Evolutionary conservation across 2,797 vertebrate genomes (phyloP).

Genomic region (Caiman crocodilus): DNA sequence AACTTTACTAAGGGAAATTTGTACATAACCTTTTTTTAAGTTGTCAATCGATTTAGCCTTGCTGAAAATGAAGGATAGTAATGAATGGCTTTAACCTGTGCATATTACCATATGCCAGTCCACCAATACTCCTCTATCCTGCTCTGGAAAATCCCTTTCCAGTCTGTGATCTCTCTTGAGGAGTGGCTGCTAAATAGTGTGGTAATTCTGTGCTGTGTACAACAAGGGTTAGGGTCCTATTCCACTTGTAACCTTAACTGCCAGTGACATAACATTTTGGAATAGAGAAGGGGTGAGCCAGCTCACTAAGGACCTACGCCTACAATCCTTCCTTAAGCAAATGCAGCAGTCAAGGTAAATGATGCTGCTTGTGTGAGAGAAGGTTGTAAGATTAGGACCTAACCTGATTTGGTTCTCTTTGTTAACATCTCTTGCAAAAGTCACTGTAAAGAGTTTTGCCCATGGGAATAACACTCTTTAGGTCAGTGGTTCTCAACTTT

Average conservation of each 20-base stretch:
- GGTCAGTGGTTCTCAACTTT: neutral
- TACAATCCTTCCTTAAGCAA: neutral
- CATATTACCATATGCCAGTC: neutral
- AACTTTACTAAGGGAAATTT: neutral
- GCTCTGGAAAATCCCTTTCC: neutral
- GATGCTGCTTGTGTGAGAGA: neutral
- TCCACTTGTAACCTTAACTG: neutral
- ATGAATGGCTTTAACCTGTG: neutral
- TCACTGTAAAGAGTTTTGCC: neutral
- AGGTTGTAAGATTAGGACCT: neutral
- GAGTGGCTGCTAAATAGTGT: neutral
- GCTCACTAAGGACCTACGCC: neutral
- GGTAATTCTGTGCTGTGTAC: neutral
- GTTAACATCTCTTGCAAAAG: neutral
- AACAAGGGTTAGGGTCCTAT: neutral
- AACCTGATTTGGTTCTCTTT: neutral
- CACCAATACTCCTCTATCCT: neutral
- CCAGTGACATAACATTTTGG: neutral
- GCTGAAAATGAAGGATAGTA: neutral
- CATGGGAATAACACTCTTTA: neutral
- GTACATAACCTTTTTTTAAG: neutral
- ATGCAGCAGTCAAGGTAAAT: neutral
- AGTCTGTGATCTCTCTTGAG: neutral
- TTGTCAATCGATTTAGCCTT: neutral
- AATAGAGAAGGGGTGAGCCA: neutral